A percentile compares a stretch with the other conserved stretches of the same genome.
Evolutionary conservation across 1,140 invertebrate species (phyloP).

Genomic region (Potamilus streckersoni): DNA sequence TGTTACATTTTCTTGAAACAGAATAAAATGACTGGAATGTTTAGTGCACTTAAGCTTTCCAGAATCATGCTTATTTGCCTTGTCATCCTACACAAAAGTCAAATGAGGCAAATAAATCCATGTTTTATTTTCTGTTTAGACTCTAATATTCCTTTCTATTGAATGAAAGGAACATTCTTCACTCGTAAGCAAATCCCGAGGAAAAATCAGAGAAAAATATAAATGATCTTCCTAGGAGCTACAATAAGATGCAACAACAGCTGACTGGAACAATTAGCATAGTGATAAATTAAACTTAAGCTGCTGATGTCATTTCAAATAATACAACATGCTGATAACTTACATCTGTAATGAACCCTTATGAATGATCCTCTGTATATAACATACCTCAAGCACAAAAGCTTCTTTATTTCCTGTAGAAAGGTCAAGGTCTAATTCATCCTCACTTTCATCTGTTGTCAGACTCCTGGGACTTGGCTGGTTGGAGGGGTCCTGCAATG

Average conservation of each 20-base stretch:
- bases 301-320: background rate
- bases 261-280: background rate
- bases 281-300: background rate
- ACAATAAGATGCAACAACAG: conserved; percentile 21
- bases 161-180: too few relatives aligned
- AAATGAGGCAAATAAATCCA: too few relatives aligned
- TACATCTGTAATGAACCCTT: background rate
- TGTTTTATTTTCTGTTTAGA: too few relatives aligned
- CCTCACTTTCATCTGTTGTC: conserved; percentile 75
- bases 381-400: conserved; percentile 80
- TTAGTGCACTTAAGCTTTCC: too few relatives aligned
- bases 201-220: too few relatives aligned
- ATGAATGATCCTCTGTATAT: background rate
- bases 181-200: too few relatives aligned
- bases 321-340: background rate
- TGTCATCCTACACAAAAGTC: too few relatives aligned
- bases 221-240: background rate
- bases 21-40: too few relatives aligned
- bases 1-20: too few relatives aligned
- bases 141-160: too few relatives aligned
- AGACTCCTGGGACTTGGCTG: conserved; percentile 62
- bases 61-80: too few relatives aligned
- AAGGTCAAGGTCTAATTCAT: conserved; percentile 78
- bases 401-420: conserved; percentile 84
- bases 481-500: conserved; percentile 39